Conservation (phyloP, 2,797 vertebrate species). For the Eurystomus glaucurus region DNA sequence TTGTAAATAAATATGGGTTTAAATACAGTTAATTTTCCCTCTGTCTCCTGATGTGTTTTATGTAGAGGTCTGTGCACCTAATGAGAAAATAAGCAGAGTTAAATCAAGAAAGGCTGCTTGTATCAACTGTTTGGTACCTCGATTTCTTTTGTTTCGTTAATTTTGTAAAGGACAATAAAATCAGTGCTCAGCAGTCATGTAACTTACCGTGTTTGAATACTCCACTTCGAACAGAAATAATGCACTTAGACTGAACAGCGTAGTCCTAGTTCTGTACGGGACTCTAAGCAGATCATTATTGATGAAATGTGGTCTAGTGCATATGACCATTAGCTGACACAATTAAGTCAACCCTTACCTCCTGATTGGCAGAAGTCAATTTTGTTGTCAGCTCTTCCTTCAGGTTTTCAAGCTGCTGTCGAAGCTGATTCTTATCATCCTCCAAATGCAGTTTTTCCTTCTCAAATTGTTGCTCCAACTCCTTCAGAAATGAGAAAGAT, state of each 20-base stretch:
- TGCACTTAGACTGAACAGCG: background rate
- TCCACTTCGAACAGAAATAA: background rate
- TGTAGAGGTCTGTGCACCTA: background rate
- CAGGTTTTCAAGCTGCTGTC: constrained; percentile 90
- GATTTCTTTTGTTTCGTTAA: background rate
- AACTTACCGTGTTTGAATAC: background rate
- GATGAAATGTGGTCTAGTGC: background rate
- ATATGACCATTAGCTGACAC: background rate
- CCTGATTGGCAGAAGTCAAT: constrained; percentile 89
- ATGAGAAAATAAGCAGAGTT: background rate
- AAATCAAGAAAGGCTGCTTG: background rate
- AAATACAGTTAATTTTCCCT: background rate
- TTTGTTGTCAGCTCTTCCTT: constrained; percentile 91
- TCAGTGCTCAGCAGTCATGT: background rate
- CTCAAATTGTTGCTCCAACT: constrained; percentile 94
- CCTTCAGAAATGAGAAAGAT: constrained; percentile 81
- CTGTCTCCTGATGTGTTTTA: background rate
- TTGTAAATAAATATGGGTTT: background rate
- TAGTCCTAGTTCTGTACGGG: background rate
- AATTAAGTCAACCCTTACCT: constrained; percentile 83
- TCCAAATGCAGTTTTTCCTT: constrained; percentile 91
- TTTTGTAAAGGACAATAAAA: background rate
- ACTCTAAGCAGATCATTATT: background rate
- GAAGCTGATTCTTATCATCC: constrained; percentile 92
- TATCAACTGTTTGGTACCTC: background rate